These are phyloP conservation scores for Arge pagana DNA, from an alignment of 2,888 invertebrate genomes.

Conservation along the genomic window DNA sequence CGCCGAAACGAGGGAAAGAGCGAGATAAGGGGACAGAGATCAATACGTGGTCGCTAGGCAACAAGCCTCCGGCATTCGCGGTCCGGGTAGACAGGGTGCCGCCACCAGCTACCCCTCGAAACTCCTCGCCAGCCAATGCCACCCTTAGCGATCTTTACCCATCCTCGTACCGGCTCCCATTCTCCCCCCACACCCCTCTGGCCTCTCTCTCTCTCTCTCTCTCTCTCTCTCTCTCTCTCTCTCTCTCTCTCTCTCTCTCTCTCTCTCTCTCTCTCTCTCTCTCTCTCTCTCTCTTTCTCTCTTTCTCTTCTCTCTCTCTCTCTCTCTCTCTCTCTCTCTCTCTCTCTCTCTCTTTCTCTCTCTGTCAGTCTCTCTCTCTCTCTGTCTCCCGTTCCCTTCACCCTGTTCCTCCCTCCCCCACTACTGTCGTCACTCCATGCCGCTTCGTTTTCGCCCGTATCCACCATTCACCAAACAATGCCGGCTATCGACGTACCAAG, in stretches of 20 bases:
- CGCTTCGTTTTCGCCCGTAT: no score
- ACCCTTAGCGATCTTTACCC: slow-evolving; percentile 22
- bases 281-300: no score
- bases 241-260: slow-evolving; percentile 25
- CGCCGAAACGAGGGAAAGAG: slow-evolving; percentile 40
- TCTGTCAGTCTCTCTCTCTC: slow-evolving; percentile 23
- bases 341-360: slow-evolving; percentile 18
- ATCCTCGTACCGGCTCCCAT: slow-evolving; percentile 35
- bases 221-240: slow-evolving; percentile 27
- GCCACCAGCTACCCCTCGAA: slow-evolving; percentile 56
- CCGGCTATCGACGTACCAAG: no score
- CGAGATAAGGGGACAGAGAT: slow-evolving; percentile 54
- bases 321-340: slow-evolving; percentile 25
- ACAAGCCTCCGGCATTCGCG: slow-evolving; percentile 58
- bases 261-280: slow-evolving; percentile 19
- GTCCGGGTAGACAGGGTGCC: slow-evolving; percentile 66
- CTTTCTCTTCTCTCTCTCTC: slow-evolving; percentile 24
- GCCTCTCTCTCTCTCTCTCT: slow-evolving; percentile 37
- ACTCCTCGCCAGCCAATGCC: slow-evolving; percentile 41
- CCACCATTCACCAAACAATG: no score
- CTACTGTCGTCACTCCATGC: no score
- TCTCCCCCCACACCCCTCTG: slow-evolving; percentile 47
- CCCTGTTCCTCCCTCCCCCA: no score
- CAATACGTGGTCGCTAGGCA: slow-evolving; percentile 60
- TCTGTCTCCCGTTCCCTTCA: slow-evolving; percentile 7